phyloP scores from a whole-genome alignment of 35 echinoderm and acorn worm genomes.

The Heliocidaris tuberculata region DNA sequence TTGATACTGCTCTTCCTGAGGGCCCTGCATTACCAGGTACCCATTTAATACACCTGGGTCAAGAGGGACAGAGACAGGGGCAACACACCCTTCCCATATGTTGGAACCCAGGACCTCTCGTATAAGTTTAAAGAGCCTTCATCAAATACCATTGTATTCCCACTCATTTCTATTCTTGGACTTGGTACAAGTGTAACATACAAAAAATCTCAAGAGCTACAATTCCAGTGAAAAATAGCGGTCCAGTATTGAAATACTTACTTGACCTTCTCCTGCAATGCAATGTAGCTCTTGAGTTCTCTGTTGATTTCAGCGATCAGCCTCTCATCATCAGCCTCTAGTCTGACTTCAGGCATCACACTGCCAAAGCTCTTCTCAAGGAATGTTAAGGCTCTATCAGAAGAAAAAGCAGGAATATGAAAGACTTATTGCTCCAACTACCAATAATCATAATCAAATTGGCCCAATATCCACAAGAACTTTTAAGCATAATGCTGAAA shows the following conservation, averaged over 20 bases:
- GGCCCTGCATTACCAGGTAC: no score
- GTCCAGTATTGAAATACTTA: constrained; percentile 36
- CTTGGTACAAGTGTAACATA: no score
- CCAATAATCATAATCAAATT: not conserved
- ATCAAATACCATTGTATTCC: no score
- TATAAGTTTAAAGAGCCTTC: no score
- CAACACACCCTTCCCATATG: no score
- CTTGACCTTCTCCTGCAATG: constrained; percentile 77
- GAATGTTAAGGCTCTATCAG: constrained; percentile 66
- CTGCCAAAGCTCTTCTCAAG: constrained; percentile 90
- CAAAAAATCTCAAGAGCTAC: no score
- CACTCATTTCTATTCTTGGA: no score
- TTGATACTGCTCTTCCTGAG: no score
- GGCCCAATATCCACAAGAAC: not conserved
- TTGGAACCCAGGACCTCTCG: no score
- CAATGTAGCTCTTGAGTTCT: constrained; percentile 71
- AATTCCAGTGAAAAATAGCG: not conserved
- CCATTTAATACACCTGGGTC: no score
- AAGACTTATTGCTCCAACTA: not conserved
- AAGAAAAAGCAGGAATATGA: constrained; percentile 36
- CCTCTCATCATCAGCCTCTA: constrained; percentile 70
- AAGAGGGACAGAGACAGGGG: no score
- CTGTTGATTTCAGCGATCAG: constrained; percentile 70
- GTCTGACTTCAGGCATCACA: constrained; percentile 64
- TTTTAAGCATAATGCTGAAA: no score